A percentile compares a stretch with the other conserved stretches of the same genome.
These are phyloP conservation scores for Nansenia antarctica DNA, from an alignment of 2,113 vertebrate genomes.

Conservation along the genomic window DNA sequence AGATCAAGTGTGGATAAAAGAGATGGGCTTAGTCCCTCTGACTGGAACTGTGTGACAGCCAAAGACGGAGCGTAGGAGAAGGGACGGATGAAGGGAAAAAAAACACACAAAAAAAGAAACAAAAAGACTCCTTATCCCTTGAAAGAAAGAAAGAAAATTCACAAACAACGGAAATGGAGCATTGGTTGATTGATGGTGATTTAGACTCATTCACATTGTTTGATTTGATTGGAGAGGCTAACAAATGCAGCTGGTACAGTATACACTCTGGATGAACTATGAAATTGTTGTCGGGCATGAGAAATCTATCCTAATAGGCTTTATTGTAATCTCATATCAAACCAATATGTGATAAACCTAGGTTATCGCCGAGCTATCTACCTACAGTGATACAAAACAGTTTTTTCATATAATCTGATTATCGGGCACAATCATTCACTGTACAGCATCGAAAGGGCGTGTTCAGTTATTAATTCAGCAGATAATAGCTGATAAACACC, in stretches of 20 bases:
- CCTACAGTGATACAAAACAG: no score
- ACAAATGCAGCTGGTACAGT: not conserved
- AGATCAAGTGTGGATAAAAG: constrained; percentile 72
- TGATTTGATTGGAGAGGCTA: not conserved
- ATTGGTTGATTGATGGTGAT: constrained; percentile 42
- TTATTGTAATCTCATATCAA: no score
- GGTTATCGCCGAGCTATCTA: no score
- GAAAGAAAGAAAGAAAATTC: not conserved
- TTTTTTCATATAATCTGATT: no score
- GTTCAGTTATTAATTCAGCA: not conserved
- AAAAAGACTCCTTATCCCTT: constrained; percentile 40
- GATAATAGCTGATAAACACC: not conserved
- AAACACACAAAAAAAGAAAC: constrained; percentile 37
- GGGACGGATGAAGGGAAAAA: constrained; percentile 25
- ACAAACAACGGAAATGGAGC: constrained; percentile 21
- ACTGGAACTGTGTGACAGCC: constrained; percentile 58
- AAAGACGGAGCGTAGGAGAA: constrained; percentile 53
- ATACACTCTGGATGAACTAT: not conserved
- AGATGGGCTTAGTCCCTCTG: constrained; percentile 63
- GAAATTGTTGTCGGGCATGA: no score
- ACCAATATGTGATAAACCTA: no score
- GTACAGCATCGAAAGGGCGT: no score
- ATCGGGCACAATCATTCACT: no score
- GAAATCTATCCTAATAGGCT: no score
- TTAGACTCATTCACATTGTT: not conserved